Base-by-base conservation (phyloP, 1,140 invertebrate genomes). In the Danaus melanippus region DNA sequence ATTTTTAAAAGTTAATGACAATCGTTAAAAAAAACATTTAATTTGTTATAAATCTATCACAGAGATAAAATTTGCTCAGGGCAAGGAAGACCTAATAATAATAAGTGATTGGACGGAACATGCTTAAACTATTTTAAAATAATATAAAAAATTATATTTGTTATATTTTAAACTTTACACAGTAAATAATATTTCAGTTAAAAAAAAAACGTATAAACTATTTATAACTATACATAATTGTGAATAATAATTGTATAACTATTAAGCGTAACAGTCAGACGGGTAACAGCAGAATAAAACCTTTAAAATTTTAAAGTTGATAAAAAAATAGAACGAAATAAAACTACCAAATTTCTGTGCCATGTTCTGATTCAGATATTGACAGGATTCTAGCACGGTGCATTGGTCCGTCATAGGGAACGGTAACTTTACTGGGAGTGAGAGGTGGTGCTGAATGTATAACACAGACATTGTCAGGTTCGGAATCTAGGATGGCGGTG, bases 271-370 rank as follows among this genome's bases (percentile, higher is more conserved):
- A 52, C 64, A 53, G 55, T 50, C 46, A 51, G 53, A 17, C 56
- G 62, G 70, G 70, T 75, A 75, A 74, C 67, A 61, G 45, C 46
- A 42, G 58, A 67, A 21, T 9, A 57, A 51, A 32, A 32, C 21
- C 21, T 1, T 32, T n/a, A n/a, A n/a, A 32, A 4, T 32, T 32
- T 32, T 32, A 32, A 32, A 32, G 21, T 32, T 32, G 21, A 8
- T 32, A 32, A 32, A 32, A 32, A 32, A 32, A 32, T 3, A 32
- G 6, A 4, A 40, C 15, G 50, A 45, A 50, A 10, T 12, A 41
- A 47, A 21, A 47, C 81, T 88, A 94, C 93, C 93, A 94, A 68
- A 94, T 93, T 85, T 94, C 93, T 32, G 92, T 93, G 57, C 92
- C 91, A 58, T 89, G 89, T 42, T 89, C 85, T 2, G 89, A 89